Base-by-base conservation (phyloP, 2,888 invertebrate genomes). In the Nudaria mundana region DNA sequence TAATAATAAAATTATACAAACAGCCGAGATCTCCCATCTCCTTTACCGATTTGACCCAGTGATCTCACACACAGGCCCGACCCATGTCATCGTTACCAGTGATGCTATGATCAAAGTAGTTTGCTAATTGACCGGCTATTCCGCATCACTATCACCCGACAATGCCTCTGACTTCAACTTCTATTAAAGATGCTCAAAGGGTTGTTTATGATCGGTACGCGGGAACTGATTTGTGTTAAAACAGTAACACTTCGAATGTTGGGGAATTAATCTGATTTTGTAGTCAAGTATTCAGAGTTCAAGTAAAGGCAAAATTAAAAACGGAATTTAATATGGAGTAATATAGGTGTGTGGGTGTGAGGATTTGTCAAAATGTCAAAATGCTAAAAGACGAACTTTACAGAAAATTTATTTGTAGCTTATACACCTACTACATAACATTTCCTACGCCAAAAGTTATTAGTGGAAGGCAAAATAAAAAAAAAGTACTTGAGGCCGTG, bases 111-210 rank as follows among this genome's bases (percentile, higher is more conserved):
- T 70, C 70, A 70, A 70, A 70, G 71, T 46, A 45, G 11, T 35
- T n/a, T 50, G 46, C 49, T 63, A 66, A 68, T 68, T 68, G 67
- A 68, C 67, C 54, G 55, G 45, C 46, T 46, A 33, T 62, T 60
- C 52, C 59, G 53, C 58, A 46, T 62, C 67, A 68, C 48, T 52
- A 51, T 45, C 33, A 33, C 34, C 50, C n/a, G 46, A 46, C 26
- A 42, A 44, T 52, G 51, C 31, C 24, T 35, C 40, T 34, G 45
- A 60, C 60, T 63, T 53, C 32, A 40, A 44, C 59, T 29, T 34
- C 36, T 40, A 63, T 66, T 66, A 55, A 55, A 44, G 52, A 56
- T 28, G 44, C 48, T 55, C 52, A 59, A 59, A 59, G 60, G 56
- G 50, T 30, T 44, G 31, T 35, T 35, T 30, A 24, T 20, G 28